Base-by-base conservation (phyloP, 2,888 invertebrate species). In the Seira musarum region DNA sequence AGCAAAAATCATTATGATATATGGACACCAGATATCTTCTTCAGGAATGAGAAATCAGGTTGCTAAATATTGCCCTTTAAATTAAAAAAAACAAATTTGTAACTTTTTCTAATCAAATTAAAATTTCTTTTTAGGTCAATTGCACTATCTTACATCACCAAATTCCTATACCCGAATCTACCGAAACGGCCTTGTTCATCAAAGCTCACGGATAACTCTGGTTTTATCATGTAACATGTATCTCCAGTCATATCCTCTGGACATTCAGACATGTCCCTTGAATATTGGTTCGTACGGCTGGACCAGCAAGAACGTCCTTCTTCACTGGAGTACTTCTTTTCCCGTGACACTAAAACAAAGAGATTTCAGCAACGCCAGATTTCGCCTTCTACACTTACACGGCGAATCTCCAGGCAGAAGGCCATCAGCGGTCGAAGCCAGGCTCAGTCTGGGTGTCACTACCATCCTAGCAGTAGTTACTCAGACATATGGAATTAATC, bases 381-480 rank as follows among this genome's bases (percentile, higher is more conserved):
- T 30, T n/a, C n/a, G n/a, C n/a, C n/a, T n/a, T n/a, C n/a, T n/a
- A n/a, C n/a, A n/a, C n/a, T n/a, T n/a, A n/a, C n/a, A n/a, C n/a
- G n/a, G n/a, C n/a, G n/a, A n/a, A n/a, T n/a, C n/a, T n/a, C n/a
- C n/a, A n/a, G n/a, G n/a, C n/a, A n/a, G n/a, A 1, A 71, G 78
- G 17, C n/a, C 8, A 19, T n/a, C n/a, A n/a, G n/a, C n/a, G n/a
- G n/a, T n/a, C n/a, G n/a, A n/a, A n/a, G n/a, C n/a, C 30, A 30
- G 30, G 2, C 30, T 30, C 49, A 80, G 73, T 76, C 75, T 90
- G 2, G 90, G 90, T 13, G 90, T 90, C 57, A 90, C 90, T 21
- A 90, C 90, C 1, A 87, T 90, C 49, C 88, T 90, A 30, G 90
- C 90, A 49, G 90, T 90, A 89, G 90, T 90, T 21, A 90, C 90